Conservation (phyloP, 2,113 vertebrate genomes). For the Dasyurus viverrinus region DNA sequence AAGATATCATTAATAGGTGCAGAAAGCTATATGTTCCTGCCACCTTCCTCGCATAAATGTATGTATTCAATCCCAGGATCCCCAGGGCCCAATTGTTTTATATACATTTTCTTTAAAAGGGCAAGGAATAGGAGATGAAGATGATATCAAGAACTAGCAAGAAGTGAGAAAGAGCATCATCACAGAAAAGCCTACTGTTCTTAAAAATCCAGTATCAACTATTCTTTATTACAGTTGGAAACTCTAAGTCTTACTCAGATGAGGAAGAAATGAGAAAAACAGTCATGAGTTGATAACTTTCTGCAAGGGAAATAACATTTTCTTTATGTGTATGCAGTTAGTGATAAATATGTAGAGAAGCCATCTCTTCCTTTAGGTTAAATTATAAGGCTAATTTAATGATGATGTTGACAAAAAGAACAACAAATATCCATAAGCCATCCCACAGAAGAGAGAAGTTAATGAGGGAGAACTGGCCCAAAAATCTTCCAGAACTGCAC, state of each 20-base stretch:
- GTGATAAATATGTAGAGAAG: background rate
- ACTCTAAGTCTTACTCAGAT: background rate
- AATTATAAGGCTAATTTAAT: background rate
- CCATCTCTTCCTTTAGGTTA: background rate
- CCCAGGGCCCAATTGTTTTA: background rate
- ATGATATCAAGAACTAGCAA: background rate
- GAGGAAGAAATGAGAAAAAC: background rate
- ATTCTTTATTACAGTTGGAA: background rate
- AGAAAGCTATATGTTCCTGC: background rate
- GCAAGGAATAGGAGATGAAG: background rate
- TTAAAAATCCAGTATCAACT: background rate
- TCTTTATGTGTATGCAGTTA: background rate
- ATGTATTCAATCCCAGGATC: background rate
- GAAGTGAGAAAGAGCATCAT: background rate
- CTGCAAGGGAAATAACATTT: background rate
- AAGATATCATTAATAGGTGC: background rate
- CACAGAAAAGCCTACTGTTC: background rate
- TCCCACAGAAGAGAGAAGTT: background rate
- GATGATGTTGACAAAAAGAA: slow-evolving; percentile 1
- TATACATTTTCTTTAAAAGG: background rate
- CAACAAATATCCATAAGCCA: background rate
- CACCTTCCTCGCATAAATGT: background rate
- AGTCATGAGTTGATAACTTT: background rate
- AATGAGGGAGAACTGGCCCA: background rate
- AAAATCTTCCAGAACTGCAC: background rate